These are phyloP conservation scores for Trachelus stipa DNA, from an alignment of 2,888 invertebrate species.

Conservation along the genomic window DNA sequence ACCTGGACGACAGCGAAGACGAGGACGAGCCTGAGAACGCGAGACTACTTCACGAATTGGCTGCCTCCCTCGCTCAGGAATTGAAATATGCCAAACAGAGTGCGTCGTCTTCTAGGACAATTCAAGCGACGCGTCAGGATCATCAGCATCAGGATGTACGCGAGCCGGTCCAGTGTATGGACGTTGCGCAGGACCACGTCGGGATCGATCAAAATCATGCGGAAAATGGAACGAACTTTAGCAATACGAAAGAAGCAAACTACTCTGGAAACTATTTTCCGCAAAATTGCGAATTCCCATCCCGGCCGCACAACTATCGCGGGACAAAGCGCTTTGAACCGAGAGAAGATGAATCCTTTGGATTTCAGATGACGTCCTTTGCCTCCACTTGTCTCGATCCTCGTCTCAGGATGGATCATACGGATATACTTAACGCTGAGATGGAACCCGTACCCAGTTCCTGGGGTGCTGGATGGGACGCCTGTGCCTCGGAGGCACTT, in stretches of 20 bases:
- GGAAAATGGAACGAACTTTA: conserved; percentile 3
- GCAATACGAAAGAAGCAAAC: not conserved
- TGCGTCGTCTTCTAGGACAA: conserved; percentile 9
- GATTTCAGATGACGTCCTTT: not conserved
- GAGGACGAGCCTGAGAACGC: conserved; percentile 39
- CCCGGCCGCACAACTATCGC: not conserved
- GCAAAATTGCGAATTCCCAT: not conserved
- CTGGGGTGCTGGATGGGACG: conserved; percentile 59
- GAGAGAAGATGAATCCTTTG: not conserved
- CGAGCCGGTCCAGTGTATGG: conserved; percentile 36
- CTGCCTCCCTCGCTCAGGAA: conserved; percentile 52
- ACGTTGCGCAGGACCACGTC: conserved; percentile 34
- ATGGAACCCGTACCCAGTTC: conserved; percentile 23
- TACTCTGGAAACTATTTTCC: not conserved
- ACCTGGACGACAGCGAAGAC: conserved; percentile 44
- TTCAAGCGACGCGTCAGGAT: conserved; percentile 8
- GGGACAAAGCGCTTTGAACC: not conserved
- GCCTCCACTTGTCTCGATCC: conserved; percentile 9
- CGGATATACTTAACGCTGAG: not conserved
- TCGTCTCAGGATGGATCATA: conserved; percentile 3
- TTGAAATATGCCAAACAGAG: conserved; percentile 43
- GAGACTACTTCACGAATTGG: conserved; percentile 52
- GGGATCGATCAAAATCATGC: conserved; percentile 3
- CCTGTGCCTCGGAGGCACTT: conserved; percentile 55
- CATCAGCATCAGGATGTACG: conserved; percentile 4